Conservation (phyloP, 2,797 vertebrate species). For the Eospalax fontanierii region DNA sequence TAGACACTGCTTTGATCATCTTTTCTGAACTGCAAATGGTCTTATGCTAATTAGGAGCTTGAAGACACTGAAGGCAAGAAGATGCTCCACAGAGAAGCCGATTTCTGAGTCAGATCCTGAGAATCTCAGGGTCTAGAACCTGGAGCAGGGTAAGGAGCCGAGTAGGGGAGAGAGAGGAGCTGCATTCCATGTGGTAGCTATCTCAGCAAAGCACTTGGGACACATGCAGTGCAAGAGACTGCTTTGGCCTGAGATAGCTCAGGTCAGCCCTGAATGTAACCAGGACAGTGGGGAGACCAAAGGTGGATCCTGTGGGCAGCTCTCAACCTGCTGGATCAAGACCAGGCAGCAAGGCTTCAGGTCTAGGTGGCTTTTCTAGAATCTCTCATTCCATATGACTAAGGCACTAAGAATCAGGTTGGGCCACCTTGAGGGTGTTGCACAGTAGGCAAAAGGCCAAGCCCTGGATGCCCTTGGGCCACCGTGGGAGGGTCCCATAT, state of each 20-base stretch:
- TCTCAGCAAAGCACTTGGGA: neutral
- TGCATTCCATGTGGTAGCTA: neutral
- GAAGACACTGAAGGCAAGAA: conserved; percentile 56
- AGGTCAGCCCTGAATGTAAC: neutral
- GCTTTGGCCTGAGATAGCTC: neutral
- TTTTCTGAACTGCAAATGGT: conserved; percentile 57
- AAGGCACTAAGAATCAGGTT: neutral
- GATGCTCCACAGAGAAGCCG: neutral
- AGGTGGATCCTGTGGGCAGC: neutral
- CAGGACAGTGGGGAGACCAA: too few relatives aligned
- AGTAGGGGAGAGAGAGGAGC: neutral
- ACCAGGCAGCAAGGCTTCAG: accelerated
- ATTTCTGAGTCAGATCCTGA: conserved; percentile 43
- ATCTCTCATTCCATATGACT: accelerated
- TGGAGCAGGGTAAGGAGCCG: neutral
- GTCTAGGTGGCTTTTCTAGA: neutral
- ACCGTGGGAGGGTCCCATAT: too few relatives aligned
- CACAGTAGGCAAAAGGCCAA: too few relatives aligned
- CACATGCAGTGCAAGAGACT: too few relatives aligned
- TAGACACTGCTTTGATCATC: conserved; percentile 54
- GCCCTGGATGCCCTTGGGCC: neutral
- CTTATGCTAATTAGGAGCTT: conserved; percentile 71
- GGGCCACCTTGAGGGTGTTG: accelerated
- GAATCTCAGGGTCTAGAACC: neutral
- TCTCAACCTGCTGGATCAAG: neutral